Conservation (phyloP, 2,888 invertebrate genomes). For the Troides oblongomaculatus region DNA sequence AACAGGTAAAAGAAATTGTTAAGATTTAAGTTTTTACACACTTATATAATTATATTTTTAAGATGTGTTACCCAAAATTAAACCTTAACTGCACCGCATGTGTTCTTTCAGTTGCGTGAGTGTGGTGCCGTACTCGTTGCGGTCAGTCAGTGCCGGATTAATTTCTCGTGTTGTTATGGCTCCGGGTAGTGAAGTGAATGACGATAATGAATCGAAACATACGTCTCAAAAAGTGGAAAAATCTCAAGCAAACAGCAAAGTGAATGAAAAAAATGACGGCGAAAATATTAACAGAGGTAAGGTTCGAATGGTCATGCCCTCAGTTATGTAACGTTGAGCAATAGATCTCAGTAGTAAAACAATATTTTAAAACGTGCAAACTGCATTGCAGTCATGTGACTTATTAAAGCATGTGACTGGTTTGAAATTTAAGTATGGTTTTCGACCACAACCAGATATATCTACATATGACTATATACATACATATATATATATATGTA, state of each 20-base stretch:
- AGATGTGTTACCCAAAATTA: conserved; percentile 63
- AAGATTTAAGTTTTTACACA: conserved; percentile 22
- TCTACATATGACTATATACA: too few species aligned
- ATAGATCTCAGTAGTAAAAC: conserved; percentile 48
- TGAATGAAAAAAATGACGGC: conserved; percentile 65
- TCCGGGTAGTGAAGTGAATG: conserved; percentile 80
- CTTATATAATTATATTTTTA: conserved; percentile 39
- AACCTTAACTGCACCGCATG: conserved; percentile 76
- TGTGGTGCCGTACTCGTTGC: conserved; percentile 71
- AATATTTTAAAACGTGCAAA: conserved; percentile 41
- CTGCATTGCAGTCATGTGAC: conserved; percentile 67
- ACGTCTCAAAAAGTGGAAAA: conserved; percentile 76
- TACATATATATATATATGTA: too few species aligned
- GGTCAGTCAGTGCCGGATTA: conserved; percentile 73
- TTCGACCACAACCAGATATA: too few species aligned
- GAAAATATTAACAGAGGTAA: conserved; percentile 75
- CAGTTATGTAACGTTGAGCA: conserved; percentile 75
- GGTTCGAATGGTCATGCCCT: conserved; percentile 64
- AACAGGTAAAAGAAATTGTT: not conserved
- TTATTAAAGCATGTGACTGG: conserved; percentile 60
- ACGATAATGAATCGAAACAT: conserved; percentile 74
- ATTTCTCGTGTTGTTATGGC: conserved; percentile 80
- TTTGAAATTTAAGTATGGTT: not conserved
- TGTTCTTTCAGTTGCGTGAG: conserved; percentile 76
- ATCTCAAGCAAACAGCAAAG: conserved; percentile 65